phyloP scores from a whole-genome alignment of 2,797 vertebrate species.

The Poecilia gillii region DNA sequence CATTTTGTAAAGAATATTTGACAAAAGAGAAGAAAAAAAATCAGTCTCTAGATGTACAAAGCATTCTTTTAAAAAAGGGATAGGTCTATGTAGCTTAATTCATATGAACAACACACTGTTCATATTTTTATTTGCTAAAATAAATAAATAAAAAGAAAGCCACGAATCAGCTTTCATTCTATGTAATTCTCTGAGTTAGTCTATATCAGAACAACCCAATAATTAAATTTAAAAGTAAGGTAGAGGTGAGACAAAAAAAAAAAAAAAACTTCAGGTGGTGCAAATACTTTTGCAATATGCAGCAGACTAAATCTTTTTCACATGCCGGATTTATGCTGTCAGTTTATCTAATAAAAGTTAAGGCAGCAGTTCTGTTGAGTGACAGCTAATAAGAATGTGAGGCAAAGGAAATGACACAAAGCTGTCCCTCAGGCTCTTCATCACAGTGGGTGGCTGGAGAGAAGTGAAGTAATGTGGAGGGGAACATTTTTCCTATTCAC shows the following conservation, averaged over 20 bases:
- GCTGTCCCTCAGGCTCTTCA: constrained; percentile 33
- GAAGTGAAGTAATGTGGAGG: constrained; percentile 27
- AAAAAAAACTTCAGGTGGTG: not conserved
- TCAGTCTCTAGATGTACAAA: not conserved
- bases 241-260: not conserved
- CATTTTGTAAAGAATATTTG: not conserved
- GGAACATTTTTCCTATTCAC: constrained; percentile 48
- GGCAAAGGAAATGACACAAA: constrained; percentile 60
- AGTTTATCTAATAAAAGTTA: constrained; percentile 19
- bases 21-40: not conserved
- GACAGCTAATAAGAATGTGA: constrained; percentile 56
- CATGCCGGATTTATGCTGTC: not conserved
- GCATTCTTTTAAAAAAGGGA: not conserved
- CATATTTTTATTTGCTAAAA: not conserved
- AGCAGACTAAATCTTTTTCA: not conserved
- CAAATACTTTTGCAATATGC: not conserved
- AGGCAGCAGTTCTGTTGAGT: constrained; percentile 33
- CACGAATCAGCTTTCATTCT: not conserved
- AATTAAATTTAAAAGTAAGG: not conserved
- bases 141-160: not conserved
- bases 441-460: constrained; percentile 53
- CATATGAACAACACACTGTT: not conserved
- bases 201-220: not conserved
- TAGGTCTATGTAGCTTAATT: not conserved
- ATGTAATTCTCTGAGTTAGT: not conserved